phyloP scores from a whole-genome alignment of 35 echinoderm and acorn worm genomes.

The Chiridota heheva region DNA sequence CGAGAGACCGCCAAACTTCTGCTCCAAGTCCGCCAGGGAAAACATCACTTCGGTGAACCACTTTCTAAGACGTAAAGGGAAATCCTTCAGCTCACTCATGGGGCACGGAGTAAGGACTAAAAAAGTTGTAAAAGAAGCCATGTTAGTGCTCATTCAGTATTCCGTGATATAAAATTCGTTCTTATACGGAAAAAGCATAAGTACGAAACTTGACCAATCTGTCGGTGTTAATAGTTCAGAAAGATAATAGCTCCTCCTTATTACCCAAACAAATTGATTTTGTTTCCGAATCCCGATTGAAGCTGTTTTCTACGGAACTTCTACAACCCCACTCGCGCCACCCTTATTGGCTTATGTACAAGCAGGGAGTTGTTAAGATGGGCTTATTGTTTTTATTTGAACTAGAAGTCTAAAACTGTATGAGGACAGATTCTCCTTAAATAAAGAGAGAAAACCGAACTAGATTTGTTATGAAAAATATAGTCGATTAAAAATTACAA shows the following conservation, averaged over 20 bases:
- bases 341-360: too few species aligned
- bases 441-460: too few species aligned
- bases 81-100: slow-evolving; percentile 41
- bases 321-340: too few species aligned
- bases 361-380: not conserved
- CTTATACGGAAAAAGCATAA: not conserved
- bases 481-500: too few species aligned
- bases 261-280: not conserved
- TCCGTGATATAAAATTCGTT: not conserved
- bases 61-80: slow-evolving; percentile 41
- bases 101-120: slow-evolving; percentile 26
- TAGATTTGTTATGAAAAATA: too few species aligned
- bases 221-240: not conserved
- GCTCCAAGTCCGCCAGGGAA: slow-evolving; percentile 21
- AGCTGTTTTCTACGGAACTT: too few species aligned
- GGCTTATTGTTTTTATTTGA: not conserved
- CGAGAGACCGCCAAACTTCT: slow-evolving; percentile 39
- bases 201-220: not conserved
- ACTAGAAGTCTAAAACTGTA: not conserved
- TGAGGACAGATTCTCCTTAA: not conserved
- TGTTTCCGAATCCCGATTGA: not conserved
- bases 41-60: slow-evolving; percentile 52
- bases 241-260: not conserved
- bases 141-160: not conserved
- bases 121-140: not conserved